Percentiles rank a stretch among this genome's conserved stretches.
phyloP scores from a whole-genome alignment of 2,888 invertebrate species.

The Operophtera brumata region DNA sequence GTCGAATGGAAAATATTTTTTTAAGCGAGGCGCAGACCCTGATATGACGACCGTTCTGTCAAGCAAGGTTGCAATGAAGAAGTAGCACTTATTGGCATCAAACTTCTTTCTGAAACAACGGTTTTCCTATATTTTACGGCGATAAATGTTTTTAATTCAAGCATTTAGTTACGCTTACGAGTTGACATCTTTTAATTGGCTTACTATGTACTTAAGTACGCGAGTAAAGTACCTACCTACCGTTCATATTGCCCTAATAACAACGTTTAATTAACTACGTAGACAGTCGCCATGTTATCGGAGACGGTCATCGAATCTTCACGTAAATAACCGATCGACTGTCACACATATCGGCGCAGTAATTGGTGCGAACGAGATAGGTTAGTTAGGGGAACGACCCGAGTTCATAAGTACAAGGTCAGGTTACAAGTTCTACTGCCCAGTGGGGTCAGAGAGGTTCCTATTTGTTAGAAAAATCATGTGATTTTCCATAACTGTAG shows the following conservation, averaged over 20 bases:
- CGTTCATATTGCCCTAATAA: background rate
- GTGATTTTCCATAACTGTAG: background rate
- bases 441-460: constrained; percentile 11
- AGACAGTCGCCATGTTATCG: constrained; percentile 5
- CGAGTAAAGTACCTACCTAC: no score
- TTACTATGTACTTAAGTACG: no score
- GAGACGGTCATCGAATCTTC: constrained; percentile 11
- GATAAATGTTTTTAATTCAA: no score
- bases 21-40: no score
- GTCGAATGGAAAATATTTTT: no score
- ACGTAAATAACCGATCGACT: constrained; percentile 24
- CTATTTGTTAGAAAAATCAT: constrained; percentile 9
- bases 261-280: constrained; percentile 6
- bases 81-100: no score
- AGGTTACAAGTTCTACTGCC: constrained; percentile 31
- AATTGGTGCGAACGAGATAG: constrained; percentile 41
- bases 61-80: no score
- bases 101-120: no score
- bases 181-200: no score
- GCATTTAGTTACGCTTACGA: no score
- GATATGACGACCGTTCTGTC: no score
- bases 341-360: constrained; percentile 34
- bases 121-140: no score
- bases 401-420: constrained; percentile 47
- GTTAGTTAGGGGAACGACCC: constrained; percentile 49